These are phyloP conservation scores for Amblyornis subalaris DNA, from an alignment of 2,113 vertebrate species.

Conservation along the genomic window DNA sequence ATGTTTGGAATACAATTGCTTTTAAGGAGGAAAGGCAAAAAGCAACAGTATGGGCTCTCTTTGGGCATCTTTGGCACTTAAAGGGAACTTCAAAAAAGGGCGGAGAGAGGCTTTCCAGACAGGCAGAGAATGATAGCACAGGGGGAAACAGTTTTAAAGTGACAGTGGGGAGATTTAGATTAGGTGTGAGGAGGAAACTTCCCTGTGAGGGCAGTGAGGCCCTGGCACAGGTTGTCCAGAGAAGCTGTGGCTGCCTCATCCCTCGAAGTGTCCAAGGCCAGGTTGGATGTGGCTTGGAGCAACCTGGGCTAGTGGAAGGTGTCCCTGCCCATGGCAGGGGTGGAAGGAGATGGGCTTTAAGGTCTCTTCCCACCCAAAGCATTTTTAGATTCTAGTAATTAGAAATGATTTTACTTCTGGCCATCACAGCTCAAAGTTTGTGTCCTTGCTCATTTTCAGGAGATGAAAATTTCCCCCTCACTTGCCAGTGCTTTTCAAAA, in stretches of 20 bases:
- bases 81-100: background rate
- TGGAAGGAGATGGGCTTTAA: background rate
- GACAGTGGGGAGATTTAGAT: background rate
- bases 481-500: background rate
- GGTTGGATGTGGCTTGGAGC: background rate
- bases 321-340: background rate
- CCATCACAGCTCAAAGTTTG: background rate
- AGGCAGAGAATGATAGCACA: background rate
- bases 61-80: background rate
- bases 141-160: background rate
- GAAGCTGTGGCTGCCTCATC: background rate
- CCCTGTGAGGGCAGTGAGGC: accelerated
- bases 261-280: background rate
- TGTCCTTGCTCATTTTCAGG: background rate
- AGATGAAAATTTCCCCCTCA: background rate
- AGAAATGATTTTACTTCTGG: background rate
- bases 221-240: background rate
- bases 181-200: background rate
- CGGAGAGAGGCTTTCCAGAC: background rate
- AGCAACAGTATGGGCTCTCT: accelerated
- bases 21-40: background rate
- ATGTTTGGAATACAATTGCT: background rate
- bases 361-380: background rate
- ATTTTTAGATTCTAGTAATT: background rate
- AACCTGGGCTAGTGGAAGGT: accelerated